Evolutionary conservation across 2,797 vertebrate genomes (phyloP).

Genomic region (Mycteria americana): DNA sequence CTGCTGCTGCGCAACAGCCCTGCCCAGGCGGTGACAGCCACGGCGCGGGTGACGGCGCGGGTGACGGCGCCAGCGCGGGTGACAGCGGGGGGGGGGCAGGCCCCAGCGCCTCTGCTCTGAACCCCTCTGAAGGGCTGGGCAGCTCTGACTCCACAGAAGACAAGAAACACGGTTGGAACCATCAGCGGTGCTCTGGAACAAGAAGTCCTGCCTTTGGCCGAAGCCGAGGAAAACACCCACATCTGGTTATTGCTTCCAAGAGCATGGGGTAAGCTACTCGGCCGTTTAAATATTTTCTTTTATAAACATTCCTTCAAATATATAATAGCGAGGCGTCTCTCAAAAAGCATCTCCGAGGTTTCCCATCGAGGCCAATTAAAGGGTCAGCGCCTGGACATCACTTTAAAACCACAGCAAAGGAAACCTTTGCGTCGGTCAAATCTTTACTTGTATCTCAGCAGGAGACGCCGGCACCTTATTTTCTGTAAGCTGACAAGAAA

Average conservation of each 20-base stretch:
- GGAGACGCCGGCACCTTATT: accelerated
- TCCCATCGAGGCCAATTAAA: not conserved
- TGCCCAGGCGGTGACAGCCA: not conserved
- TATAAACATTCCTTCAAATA: accelerated
- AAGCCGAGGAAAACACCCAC: not conserved
- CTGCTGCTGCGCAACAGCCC: not conserved
- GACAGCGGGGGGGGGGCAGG: not conserved
- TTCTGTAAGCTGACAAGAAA: accelerated
- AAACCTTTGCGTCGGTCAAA: accelerated
- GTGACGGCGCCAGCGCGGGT: not conserved
- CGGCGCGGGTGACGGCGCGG: not conserved
- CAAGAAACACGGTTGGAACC: not conserved
- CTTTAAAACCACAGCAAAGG: not conserved
- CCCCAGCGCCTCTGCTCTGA: too few species aligned
- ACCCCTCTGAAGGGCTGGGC: not conserved
- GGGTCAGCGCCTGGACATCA: accelerated
- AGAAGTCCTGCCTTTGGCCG: not conserved
- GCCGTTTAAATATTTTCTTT: not conserved
- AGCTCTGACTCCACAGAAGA: not conserved
- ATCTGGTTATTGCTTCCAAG: not conserved
- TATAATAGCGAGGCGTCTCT: accelerated
- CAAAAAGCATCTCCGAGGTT: not conserved
- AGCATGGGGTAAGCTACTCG: not conserved
- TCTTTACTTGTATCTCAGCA: not conserved
- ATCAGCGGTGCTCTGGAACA: not conserved